Conservation (phyloP, 1,140 invertebrate genomes). For the Rhizoglyphus robini region DNA sequence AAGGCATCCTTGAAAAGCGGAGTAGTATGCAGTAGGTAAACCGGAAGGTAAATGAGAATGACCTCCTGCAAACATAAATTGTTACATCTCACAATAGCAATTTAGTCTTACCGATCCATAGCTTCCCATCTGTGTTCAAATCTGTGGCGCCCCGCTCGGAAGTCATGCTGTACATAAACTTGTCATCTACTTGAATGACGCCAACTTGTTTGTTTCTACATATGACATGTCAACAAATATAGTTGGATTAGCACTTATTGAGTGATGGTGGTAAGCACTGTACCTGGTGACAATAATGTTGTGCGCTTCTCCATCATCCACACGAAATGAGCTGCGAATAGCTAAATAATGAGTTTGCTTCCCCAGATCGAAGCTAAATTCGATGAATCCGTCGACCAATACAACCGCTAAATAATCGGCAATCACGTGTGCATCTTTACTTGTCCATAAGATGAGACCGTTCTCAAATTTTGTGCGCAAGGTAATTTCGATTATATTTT, state of each 20-base stretch:
- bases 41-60: constrained; percentile 44
- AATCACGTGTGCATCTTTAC: constrained; percentile 38
- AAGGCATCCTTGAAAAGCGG: constrained; percentile 49
- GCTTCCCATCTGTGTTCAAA: constrained; percentile 54
- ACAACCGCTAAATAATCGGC: constrained; percentile 47
- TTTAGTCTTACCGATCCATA: constrained; percentile 52
- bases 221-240: constrained; percentile 17
- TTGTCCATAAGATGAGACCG: constrained; percentile 54
- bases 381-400: constrained; percentile 45
- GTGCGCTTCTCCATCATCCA: constrained; percentile 61
- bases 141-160: constrained; percentile 48
- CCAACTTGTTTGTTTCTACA: constrained; percentile 51
- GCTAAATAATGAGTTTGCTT: constrained; percentile 41
- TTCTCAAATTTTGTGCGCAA: constrained; percentile 49
- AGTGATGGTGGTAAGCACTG: constrained; percentile 7
- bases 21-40: constrained; percentile 42
- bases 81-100: constrained; percentile 19
- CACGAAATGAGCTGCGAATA: constrained; percentile 37
- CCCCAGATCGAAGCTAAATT: constrained; percentile 49
- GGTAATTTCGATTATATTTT: constrained; percentile 53
- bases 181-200: constrained; percentile 51
- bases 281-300: constrained; percentile 42
- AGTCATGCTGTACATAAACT: constrained; percentile 44
- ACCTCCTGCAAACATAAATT: too few species aligned
- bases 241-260: constrained; percentile 19